A percentile compares a stretch with the other conserved stretches of the same genome.
Evolutionary conservation across 2,797 vertebrate species (phyloP).

Genomic region (Anguilla megastoma): DNA sequence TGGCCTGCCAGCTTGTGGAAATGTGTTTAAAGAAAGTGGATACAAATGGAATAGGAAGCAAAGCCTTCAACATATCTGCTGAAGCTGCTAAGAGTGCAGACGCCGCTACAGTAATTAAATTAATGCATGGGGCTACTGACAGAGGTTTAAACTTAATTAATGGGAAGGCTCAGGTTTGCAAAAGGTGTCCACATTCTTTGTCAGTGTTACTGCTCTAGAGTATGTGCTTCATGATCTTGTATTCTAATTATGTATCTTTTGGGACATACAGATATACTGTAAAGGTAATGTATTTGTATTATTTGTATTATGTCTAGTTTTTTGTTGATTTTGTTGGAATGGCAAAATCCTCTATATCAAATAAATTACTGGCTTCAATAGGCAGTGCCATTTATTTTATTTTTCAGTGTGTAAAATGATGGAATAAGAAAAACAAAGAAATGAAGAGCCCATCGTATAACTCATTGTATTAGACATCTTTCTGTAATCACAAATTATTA

Average conservation of each 20-base stretch:
- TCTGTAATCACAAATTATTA: background rate
- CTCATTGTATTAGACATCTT: background rate
- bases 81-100: slow-evolving; percentile 25
- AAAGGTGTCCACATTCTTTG: background rate
- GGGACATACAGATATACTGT: background rate
- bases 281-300: background rate
- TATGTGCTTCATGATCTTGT: background rate
- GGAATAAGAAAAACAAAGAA: background rate
- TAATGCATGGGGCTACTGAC: slow-evolving; percentile 25
- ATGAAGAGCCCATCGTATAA: background rate
- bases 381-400: background rate
- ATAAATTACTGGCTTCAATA: background rate
- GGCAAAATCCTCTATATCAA: background rate
- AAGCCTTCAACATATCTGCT: slow-evolving; percentile 29
- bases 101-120: slow-evolving; percentile 24
- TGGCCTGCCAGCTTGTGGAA: slow-evolving; percentile 70
- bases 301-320: background rate
- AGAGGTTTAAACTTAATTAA: slow-evolving; percentile 26
- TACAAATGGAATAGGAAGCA: slow-evolving; percentile 64
- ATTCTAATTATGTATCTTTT: background rate
- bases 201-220: background rate
- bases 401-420: background rate
- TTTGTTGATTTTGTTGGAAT: background rate
- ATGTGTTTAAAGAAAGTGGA: slow-evolving; percentile 58
- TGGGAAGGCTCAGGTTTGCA: background rate